These are phyloP conservation scores for Cantharis lateralis DNA, from an alignment of 2,888 invertebrate species.

Conservation along the genomic window DNA sequence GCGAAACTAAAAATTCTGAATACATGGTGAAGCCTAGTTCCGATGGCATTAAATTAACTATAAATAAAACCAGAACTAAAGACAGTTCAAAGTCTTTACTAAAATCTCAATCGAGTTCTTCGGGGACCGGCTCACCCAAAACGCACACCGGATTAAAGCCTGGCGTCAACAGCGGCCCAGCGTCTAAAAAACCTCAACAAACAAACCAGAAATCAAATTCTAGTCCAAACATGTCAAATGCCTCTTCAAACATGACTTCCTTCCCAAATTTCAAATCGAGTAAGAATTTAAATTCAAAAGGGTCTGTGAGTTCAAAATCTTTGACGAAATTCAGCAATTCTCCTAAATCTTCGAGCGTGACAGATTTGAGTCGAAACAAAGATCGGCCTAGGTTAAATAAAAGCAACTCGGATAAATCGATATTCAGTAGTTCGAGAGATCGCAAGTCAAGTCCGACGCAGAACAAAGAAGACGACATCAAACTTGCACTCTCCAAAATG, in stretches of 20 bases:
- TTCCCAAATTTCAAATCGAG: constrained; percentile 47
- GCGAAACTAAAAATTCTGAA: constrained; percentile 72
- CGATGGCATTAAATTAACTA: constrained; percentile 89
- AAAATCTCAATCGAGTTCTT: constrained; percentile 46
- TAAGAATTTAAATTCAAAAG: constrained; percentile 16
- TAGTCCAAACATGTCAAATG: constrained; percentile 38
- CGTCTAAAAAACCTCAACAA: constrained; percentile 78
- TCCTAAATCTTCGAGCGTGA: constrained; percentile 59
- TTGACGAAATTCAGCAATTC: constrained; percentile 62
- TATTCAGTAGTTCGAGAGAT: constrained; percentile 64
- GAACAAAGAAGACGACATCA: constrained; percentile 68
- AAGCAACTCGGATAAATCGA: constrained; percentile 66
- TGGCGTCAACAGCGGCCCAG: constrained; percentile 85
- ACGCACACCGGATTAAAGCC: constrained; percentile 80
- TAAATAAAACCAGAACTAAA: constrained; percentile 84
- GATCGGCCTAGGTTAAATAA: constrained; percentile 66
- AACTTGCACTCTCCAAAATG: constrained; percentile 57
- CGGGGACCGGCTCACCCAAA: constrained; percentile 72
- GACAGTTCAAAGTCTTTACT: constrained; percentile 62
- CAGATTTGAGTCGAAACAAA: constrained; percentile 66
- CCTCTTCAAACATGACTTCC: constrained; percentile 33
- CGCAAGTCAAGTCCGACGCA: constrained; percentile 72
- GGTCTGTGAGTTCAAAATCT: constrained; percentile 30
- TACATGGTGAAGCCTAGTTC: constrained; percentile 89
- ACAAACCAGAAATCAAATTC: constrained; percentile 39